phyloP scores from a whole-genome alignment of 2,888 invertebrate species.

The Erynnis tages region DNA sequence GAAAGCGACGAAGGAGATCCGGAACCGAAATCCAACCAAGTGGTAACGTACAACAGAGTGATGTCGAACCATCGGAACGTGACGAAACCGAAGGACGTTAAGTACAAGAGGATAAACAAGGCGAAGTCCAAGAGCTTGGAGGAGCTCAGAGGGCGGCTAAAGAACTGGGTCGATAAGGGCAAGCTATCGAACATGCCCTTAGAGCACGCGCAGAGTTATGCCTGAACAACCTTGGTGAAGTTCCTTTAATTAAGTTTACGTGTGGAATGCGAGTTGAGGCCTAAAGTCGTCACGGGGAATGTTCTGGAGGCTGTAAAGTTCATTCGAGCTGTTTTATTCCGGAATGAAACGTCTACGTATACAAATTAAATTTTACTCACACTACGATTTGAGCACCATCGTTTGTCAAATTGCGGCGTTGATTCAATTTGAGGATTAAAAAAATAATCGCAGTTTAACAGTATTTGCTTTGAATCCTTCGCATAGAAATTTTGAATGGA shows the following conservation, averaged over 20 bases:
- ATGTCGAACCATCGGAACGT: conserved; percentile 95
- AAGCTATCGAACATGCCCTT: conserved; percentile 85
- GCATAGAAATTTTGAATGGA: conserved; percentile 11
- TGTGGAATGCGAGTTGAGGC: conserved; percentile 25
- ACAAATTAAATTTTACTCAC: too few species aligned
- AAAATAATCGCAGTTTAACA: background rate
- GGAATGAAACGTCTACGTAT: background rate
- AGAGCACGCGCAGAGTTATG: conserved; percentile 85
- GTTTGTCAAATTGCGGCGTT: too few species aligned
- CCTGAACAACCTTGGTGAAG: conserved; percentile 56
- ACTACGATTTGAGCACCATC: too few species aligned
- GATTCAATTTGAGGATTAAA: conserved; percentile 9
- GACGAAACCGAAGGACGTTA: conserved; percentile 94
- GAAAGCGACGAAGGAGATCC: conserved; percentile 69
- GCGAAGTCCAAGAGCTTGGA: conserved; percentile 94
- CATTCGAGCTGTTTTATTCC: background rate
- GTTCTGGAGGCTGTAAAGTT: conserved; percentile 14
- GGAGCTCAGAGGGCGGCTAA: conserved; percentile 89
- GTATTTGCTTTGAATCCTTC: conserved; percentile 9
- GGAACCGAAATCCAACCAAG: conserved; percentile 75
- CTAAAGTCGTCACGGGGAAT: background rate
- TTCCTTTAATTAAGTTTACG: conserved; percentile 32
- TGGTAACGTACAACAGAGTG: conserved; percentile 90
- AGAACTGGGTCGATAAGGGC: conserved; percentile 93
- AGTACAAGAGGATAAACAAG: conserved; percentile 94